Conservation (phyloP, 2,113 vertebrate genomes). For the Eulemur rufifrons region DNA sequence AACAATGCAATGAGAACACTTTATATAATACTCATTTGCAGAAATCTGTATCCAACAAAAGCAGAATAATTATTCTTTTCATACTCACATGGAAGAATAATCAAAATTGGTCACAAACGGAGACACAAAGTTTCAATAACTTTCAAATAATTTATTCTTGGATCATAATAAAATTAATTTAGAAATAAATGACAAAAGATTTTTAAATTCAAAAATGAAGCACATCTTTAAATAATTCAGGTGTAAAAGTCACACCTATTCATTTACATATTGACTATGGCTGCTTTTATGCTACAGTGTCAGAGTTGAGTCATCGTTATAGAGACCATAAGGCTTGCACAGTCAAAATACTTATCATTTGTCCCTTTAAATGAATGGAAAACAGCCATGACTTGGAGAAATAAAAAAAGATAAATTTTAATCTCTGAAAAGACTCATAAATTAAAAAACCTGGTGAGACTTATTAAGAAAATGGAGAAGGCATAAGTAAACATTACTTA, state of each 20-base stretch:
- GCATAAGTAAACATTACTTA: not conserved
- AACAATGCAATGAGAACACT: not conserved
- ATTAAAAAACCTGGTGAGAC: not conserved
- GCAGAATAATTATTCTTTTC: not conserved
- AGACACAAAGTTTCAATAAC: not conserved
- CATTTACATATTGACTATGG: not conserved
- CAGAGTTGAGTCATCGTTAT: not conserved
- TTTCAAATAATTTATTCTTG: not conserved
- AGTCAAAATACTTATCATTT: not conserved
- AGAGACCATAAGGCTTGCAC: not conserved
- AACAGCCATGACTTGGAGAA: not conserved
- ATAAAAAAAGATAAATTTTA: not conserved
- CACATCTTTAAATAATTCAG: not conserved
- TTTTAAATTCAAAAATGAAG: not conserved
- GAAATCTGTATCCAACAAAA: not conserved
- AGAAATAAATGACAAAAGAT: not conserved
- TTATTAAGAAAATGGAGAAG: constrained; percentile 36
- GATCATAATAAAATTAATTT: not conserved
- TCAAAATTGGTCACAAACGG: not conserved
- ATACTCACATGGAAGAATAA: not conserved
- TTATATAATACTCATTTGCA: not conserved
- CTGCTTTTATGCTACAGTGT: not conserved
- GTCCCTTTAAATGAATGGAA: not conserved
- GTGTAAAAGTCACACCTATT: not conserved
- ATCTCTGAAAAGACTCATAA: not conserved